Evolutionary conservation across 2,113 vertebrate genomes (phyloP), one percentile per base, ranked within the genome.

Genomic region (Dromiciops gliroides): DNA sequence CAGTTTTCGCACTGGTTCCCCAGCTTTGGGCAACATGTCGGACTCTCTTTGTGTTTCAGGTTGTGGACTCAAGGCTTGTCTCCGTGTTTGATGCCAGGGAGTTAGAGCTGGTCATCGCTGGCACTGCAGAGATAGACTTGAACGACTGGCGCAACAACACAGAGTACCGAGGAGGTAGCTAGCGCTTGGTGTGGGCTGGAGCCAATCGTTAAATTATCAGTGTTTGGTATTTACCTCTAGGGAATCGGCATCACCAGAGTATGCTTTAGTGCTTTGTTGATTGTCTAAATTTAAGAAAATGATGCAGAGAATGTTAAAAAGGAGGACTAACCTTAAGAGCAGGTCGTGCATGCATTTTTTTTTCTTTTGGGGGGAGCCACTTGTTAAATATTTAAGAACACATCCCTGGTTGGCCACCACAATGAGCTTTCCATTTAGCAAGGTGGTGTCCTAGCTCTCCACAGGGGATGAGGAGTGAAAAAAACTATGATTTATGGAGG

Each of bases 21-120:
- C 50, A 67, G 7, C 25, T 44, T 31, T 56, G 47, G n/a, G n/a
- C 22, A 90, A 2, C 16, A 2, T 92, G 44, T 88, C 97, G 56
- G 98, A 52, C 50, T 56, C 50, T 95, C 48, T 95, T 96, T 98
- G 60, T 97, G 19, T 98, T 98, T 48, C 98, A 99, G 99, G 99
- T 99, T 89, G 99, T 99, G 22, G 99, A 99, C 97, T 99, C 99
- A 8, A 99, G 99, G 96, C 98, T 99, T 44, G 99, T 99, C 96
- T 99, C 99, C 0, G 99, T 99, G 96, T 99, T 99, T 28, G 99
- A 99, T 96, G 99, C 99, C 44, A 99, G 99, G 94, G 99, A 99
- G 95, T 98, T 99, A 98, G 99, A 99, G 98, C 98, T 99, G 98
- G 99, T 99, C 90, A 99, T 99, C 25, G 99, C 99, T 6, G 99